A percentile compares a stretch with the other conserved stretches of the same genome.
Conservation (phyloP, 2,888 invertebrate genomes). For the Euclidia mi region DNA sequence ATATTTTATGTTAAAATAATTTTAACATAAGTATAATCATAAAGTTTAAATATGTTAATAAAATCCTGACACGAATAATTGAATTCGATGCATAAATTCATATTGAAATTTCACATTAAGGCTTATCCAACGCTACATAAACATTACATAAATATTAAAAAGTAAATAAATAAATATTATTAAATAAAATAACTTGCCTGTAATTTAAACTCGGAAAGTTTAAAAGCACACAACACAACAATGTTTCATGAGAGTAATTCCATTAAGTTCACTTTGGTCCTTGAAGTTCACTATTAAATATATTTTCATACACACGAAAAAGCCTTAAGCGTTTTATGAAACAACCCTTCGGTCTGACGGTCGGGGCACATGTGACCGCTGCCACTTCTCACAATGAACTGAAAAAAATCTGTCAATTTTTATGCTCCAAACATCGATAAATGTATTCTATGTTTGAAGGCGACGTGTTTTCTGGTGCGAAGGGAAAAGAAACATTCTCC, state of each 20-base stretch:
- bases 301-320: slow-evolving; percentile 56
- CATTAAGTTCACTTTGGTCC: slow-evolving; percentile 64
- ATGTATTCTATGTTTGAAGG: slow-evolving; percentile 87
- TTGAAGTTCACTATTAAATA: slow-evolving; percentile 49
- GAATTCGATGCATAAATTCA: too few relatives aligned
- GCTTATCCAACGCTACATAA: too few relatives aligned
- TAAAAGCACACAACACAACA: slow-evolving; percentile 66
- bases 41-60: too few relatives aligned
- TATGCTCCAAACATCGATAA: slow-evolving; percentile 89
- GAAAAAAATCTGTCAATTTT: slow-evolving; percentile 90
- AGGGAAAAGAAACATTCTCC: slow-evolving; percentile 57
- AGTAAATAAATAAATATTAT: background rate
- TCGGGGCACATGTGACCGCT: slow-evolving; percentile 67
- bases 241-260: slow-evolving; percentile 54
- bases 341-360: slow-evolving; percentile 74
- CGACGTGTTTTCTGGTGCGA: slow-evolving; percentile 83
- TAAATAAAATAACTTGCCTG: slow-evolving; percentile 55
- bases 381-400: slow-evolving; percentile 83
- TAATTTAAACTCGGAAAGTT: slow-evolving; percentile 48
- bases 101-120: background rate
- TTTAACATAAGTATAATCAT: too few relatives aligned
- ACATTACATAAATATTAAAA: background rate
- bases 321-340: slow-evolving; percentile 64
- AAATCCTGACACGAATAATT: too few relatives aligned
- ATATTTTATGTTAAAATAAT: background rate